Evolutionary conservation across 2,888 invertebrate genomes (phyloP).

Genomic region (Xestia sexstrigata): DNA sequence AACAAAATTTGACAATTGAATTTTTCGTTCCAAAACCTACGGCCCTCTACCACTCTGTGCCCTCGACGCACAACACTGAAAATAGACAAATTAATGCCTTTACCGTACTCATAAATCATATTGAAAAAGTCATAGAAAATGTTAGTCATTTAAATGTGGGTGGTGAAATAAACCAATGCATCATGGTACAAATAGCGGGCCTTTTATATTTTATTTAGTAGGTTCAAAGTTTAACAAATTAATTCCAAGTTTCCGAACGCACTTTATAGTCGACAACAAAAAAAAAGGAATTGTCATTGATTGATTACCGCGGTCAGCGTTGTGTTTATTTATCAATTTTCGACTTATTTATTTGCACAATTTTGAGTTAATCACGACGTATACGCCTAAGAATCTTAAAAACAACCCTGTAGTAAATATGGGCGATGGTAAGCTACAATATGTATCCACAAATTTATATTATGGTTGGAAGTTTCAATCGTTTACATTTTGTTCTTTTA

Average conservation of each 20-base stretch:
- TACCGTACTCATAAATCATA: neutral
- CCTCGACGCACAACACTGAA: neutral
- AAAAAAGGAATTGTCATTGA: neutral
- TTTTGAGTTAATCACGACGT: neutral
- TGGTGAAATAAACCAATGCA: neutral
- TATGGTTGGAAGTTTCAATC: neutral
- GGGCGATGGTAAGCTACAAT: constrained; percentile 72
- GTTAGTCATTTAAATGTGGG: neutral
- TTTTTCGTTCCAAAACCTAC: constrained; percentile 62
- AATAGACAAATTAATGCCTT: neutral
- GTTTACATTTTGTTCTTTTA: neutral
- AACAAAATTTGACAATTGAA: constrained; percentile 73
- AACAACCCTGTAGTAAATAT: constrained; percentile 52
- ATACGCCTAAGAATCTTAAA: neutral
- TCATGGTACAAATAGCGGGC: no score
- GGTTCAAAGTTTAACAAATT: neutral
- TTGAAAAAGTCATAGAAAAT: neutral
- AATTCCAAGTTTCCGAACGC: constrained; percentile 5
- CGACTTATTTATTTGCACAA: neutral
- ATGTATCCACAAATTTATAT: neutral
- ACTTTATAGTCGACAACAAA: neutral
- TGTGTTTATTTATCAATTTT: constrained; percentile 19
- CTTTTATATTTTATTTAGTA: neutral
- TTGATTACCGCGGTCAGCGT: constrained; percentile 5
- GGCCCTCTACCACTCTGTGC: no score